Evolutionary conservation across 2,113 vertebrate genomes (phyloP), one percentile per base, ranked within the genome.

Genomic region (Boulengeromyrus knoepffleri): DNA sequence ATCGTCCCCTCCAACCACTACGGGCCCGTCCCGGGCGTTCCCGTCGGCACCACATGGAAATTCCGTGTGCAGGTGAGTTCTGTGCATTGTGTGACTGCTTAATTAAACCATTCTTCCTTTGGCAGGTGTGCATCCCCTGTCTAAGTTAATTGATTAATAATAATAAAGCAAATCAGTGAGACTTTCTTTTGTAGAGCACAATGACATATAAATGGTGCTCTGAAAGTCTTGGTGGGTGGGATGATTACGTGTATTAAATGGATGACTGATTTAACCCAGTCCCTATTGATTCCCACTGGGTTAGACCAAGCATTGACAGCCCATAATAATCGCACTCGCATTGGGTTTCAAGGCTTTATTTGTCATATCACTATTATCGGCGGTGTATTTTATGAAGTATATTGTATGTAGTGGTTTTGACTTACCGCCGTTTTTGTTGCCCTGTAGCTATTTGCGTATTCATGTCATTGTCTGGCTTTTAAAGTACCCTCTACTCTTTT

Each of bases 1-100:
- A 99, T 99, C 92, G 98, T 99, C 91, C 98, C 98, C 87, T 99
- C 98, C 50, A 99, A 99, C 95, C 98, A 99, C 91, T 99, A 99
- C 92, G 98, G 98, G 80, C 98, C 98, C 42, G 96, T 99, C 93
- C 98, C 98, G 88, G 98, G 98, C 45, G 93, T 99, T 95, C 98
- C 98, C 91, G 98, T 99, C 90, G 98, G 98, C 91, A 97, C 98
- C 89, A 98, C 98, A 2, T 99, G 98, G 98, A 99, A 99, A 92
- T 99, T 99, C 95, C 96, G 98, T 96, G 98, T 99, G 91, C 98
- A 99, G 97, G 98, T 98, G 53, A 91, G 91, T 85, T 24, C 74
- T 42, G 19, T 52, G 49, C 50, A 8, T 31, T 39, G 5, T 8
- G 42, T 70, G 6, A 49, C 5, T 9, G 9, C 13, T 70, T 27